These are phyloP conservation scores for Pseudochirops corinnae DNA, from an alignment of 2,797 vertebrate species.

Conservation along the genomic window DNA sequence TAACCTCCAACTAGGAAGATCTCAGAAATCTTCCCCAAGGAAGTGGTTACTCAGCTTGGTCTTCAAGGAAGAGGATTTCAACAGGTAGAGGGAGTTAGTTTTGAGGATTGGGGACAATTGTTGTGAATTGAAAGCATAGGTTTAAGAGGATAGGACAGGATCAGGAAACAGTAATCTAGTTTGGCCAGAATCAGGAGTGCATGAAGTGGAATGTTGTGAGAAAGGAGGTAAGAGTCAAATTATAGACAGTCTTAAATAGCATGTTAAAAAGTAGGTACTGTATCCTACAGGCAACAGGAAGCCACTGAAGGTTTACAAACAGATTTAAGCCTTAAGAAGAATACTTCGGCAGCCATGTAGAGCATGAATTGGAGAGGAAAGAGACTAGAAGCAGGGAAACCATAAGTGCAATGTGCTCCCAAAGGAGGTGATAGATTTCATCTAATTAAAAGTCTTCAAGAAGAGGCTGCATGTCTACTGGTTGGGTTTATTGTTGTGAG, in stretches of 20 bases:
- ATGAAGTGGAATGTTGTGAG: background rate
- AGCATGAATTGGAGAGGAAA: background rate
- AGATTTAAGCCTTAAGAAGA: background rate
- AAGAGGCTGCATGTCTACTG: background rate
- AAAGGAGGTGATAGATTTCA: background rate
- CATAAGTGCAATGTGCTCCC: background rate
- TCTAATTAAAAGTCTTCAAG: background rate
- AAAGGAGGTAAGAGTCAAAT: background rate
- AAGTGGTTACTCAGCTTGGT: background rate
- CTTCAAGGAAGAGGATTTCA: background rate
- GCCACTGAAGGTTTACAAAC: background rate
- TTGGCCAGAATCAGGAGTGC: background rate
- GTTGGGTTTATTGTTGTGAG: background rate
- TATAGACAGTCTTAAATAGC: background rate
- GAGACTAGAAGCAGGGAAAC: background rate
- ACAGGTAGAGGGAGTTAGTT: background rate
- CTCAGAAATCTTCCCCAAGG: background rate
- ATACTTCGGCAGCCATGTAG: background rate
- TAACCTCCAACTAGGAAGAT: background rate
- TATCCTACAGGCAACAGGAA: background rate
- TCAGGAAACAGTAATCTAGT: background rate
- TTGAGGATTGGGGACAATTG: background rate
- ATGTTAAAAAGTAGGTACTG: background rate
- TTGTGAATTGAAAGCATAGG: background rate
- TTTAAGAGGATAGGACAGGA: background rate